Evolutionary conservation across 2,888 invertebrate genomes (phyloP).

Genomic region (Xanthia togata): DNA sequence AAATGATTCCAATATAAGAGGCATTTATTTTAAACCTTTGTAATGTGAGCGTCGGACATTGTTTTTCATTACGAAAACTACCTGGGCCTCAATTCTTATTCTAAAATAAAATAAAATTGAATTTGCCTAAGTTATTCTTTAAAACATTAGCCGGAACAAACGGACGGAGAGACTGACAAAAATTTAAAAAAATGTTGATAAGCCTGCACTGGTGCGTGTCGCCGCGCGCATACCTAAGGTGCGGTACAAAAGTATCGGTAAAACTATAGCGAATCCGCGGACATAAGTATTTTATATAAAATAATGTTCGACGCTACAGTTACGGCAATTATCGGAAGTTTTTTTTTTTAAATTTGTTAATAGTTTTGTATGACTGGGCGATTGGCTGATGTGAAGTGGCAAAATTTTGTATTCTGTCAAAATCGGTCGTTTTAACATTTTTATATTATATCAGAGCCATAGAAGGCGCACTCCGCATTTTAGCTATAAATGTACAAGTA

Average conservation of each 20-base stretch:
- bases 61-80: background rate
- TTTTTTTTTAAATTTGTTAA: slow-evolving; percentile 36
- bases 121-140: too few species aligned
- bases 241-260: too few species aligned
- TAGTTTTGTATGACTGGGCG: slow-evolving; percentile 29
- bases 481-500: too few species aligned
- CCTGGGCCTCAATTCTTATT: too few species aligned
- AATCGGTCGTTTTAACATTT: slow-evolving; percentile 1
- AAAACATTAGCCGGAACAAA: too few species aligned
- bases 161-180: too few species aligned
- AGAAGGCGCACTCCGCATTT: too few species aligned
- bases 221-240: too few species aligned
- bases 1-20: slow-evolving; percentile 34
- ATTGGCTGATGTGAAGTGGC: slow-evolving; percentile 10
- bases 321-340: background rate
- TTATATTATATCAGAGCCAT: background rate
- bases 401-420: slow-evolving; percentile 22
- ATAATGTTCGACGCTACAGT: slow-evolving; percentile 18
- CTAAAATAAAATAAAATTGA: too few species aligned
- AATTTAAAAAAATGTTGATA: too few species aligned
- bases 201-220: too few species aligned
- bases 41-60: slow-evolving; percentile 1
- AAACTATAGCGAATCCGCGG: too few species aligned
- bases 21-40: slow-evolving; percentile 49
- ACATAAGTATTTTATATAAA: background rate